A percentile compares a stretch with the other conserved stretches of the same genome.
phyloP scores from a whole-genome alignment of 2,797 vertebrate genomes.

The Pangasius sanitwongsei region DNA sequence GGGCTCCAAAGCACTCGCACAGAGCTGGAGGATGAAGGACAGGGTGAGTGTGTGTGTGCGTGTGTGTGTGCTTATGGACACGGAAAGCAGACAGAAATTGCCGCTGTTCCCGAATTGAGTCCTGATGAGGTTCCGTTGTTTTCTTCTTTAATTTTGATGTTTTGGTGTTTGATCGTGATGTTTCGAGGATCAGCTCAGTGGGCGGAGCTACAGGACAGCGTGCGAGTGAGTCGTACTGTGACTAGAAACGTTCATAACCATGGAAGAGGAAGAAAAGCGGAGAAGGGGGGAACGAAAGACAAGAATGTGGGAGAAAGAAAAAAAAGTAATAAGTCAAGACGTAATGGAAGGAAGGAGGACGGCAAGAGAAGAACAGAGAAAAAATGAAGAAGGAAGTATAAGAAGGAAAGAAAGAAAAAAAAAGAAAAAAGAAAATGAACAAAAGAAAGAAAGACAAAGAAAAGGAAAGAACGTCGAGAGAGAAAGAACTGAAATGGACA shows the following conservation, averaged over 20 bases:
- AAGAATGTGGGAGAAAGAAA: background rate
- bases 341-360: background rate
- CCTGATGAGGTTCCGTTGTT: background rate
- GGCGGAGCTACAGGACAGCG: background rate
- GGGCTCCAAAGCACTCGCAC: slow-evolving; percentile 93
- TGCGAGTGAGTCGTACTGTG: background rate
- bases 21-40: slow-evolving; percentile 99
- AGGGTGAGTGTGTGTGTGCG: slow-evolving; percentile 78
- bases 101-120: background rate
- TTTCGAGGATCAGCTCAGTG: background rate
- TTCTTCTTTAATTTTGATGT: background rate
- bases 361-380: background rate
- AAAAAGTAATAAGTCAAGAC: background rate
- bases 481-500: too few species aligned
- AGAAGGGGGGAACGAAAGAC: too few species aligned
- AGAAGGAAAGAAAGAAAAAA: background rate
- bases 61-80: background rate
- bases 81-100: background rate
- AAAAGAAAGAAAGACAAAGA: background rate
- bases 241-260: background rate
- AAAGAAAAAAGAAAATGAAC: too few species aligned
- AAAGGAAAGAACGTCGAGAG: background rate
- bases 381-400: background rate
- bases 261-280: too few species aligned
- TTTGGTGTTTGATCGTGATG: background rate